Conservation (phyloP, 2,113 vertebrate genomes). For the Oreochromis aureus region DNA sequence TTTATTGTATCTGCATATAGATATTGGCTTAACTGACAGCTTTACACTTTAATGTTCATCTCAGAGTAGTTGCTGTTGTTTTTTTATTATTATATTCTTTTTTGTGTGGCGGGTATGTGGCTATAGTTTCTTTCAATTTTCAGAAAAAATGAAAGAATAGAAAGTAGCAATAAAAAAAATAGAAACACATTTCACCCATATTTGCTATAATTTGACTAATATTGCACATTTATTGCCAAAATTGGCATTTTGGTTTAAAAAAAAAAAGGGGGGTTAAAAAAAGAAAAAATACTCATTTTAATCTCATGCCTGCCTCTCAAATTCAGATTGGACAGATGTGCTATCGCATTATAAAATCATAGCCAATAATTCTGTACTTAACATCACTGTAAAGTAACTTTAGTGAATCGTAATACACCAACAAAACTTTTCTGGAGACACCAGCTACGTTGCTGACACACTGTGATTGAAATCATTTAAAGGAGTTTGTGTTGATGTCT, state of each 20-base stretch:
- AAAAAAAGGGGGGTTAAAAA: not conserved
- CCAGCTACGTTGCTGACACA: accelerated
- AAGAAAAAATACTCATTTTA: not conserved
- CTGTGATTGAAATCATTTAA: not conserved
- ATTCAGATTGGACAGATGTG: not conserved
- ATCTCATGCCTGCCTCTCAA: not conserved
- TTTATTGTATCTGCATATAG: not conserved
- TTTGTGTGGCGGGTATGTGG: not conserved
- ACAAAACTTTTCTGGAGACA: not conserved
- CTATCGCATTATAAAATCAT: not conserved
- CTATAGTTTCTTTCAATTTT: not conserved
- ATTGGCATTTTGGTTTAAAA: not conserved
- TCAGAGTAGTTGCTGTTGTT: not conserved
- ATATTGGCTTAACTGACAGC: not conserved
- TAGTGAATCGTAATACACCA: not conserved
- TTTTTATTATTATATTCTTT: not conserved
- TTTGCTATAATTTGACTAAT: not conserved
- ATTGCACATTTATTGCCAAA: not conserved
- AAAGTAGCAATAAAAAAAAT: not conserved
- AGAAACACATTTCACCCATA: not conserved
- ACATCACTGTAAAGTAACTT: not conserved
- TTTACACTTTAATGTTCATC: not conserved
- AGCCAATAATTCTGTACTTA: not conserved
- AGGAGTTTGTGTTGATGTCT: not conserved
- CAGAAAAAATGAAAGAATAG: not conserved